A percentile compares a stretch with the other conserved stretches of the same genome.
Conservation (phyloP, 2,888 invertebrate genomes). For the Eupeodes luniger region DNA sequence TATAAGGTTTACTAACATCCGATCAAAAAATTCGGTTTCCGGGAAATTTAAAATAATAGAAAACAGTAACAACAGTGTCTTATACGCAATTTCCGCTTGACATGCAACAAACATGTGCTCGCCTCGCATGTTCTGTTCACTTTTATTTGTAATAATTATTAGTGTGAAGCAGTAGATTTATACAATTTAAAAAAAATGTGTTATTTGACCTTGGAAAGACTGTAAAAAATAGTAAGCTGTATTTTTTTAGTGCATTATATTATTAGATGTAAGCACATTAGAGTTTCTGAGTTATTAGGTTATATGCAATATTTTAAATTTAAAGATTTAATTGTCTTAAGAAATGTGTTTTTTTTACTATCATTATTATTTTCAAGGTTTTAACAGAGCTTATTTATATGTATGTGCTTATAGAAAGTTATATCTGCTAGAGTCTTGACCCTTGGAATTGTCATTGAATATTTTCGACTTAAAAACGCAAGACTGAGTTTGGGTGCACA, state of each 20-base stretch:
- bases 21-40: constrained; percentile 44
- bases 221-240: neutral
- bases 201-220: constrained; percentile 38
- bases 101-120: constrained; percentile 64
- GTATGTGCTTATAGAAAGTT: too few species aligned
- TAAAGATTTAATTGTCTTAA: too few species aligned
- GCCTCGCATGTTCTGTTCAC: constrained; percentile 49
- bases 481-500: too few species aligned
- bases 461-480: too few species aligned
- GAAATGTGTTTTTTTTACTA: too few species aligned
- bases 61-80: constrained; percentile 12
- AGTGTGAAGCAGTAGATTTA: constrained; percentile 39
- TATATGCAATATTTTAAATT: too few species aligned
- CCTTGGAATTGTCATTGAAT: too few species aligned
- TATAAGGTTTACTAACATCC: constrained; percentile 34
- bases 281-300: too few species aligned
- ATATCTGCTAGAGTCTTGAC: too few species aligned
- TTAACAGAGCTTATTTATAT: too few species aligned
- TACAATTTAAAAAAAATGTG: constrained; percentile 6
- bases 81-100: constrained; percentile 63
- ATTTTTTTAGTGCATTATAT: neutral
- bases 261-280: neutral
- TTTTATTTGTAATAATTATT: constrained; percentile 38
- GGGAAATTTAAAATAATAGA: constrained; percentile 57
- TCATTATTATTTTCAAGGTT: too few species aligned